Base-by-base conservation (phyloP, 2,888 invertebrate genomes). In the Incurvaria masculella region DNA sequence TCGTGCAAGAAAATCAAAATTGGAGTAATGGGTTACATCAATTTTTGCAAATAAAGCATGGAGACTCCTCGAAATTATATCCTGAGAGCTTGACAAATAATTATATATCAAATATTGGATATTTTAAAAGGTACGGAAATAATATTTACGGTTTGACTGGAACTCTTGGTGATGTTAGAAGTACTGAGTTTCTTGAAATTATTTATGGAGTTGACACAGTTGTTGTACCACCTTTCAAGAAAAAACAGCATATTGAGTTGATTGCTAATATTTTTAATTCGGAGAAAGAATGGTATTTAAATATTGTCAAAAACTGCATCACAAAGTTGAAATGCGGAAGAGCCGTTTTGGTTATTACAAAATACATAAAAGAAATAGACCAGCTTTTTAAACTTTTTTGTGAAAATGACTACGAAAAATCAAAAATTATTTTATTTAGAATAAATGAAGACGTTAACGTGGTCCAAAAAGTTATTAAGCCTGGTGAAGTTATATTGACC, bases 21-120 rank as follows among this genome's bases (percentile, higher is more conserved):
- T 54, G 52, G 54, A 27, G 21, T 42, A 43, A 45, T 38, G 54
- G 54, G 2, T 26, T 54, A 33, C 54, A 54, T 44, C 52, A 54
- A 44, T 54, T 54, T 48, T 43, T 54, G 10, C 46, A 54, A 50
- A 47, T 54, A 23, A 54, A 54, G 42, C 54, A 54, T 42, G 52
- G 52, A 6, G 48, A n/a, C n/a, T n/a, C n/a, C n/a, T n/a, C 48
- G n/a, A 50, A 44, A 49, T 20, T 54, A 2, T 33, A 33, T 17
- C 49, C 48, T 10, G 54, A 54, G 43, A 50, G 43, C 16, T 52
- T 55, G 23, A 51, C 55, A 10, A 50, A 49, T n/a, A 53, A 52
- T 21, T 54, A 46, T 39, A 49, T 54, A 40, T 54, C 54, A 23
- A 54, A 54, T 16, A 40, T 54, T 5, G 51, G 45, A 1, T 46